Evolutionary conservation across 2,888 invertebrate genomes (phyloP).

Genomic region (Meta bourneti): DNA sequence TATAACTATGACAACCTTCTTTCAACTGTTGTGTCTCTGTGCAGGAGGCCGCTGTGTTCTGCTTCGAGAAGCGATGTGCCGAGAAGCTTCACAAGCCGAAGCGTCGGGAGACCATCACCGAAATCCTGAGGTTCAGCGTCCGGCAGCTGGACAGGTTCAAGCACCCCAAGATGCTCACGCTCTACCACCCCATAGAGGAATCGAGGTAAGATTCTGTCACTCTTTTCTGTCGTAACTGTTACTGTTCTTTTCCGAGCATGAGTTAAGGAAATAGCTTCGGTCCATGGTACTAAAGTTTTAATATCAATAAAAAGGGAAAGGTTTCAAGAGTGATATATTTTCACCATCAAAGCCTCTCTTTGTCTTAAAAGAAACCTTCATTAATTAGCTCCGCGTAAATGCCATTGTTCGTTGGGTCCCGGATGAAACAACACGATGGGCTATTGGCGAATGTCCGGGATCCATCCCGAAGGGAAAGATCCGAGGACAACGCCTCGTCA

Average conservation of each 20-base stretch:
- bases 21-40: background rate
- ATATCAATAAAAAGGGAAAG: background rate
- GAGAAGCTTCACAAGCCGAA: constrained; percentile 96
- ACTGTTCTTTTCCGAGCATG: background rate
- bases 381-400: too few species aligned
- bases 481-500: too few species aligned
- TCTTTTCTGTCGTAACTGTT: background rate
- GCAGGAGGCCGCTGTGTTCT: constrained; percentile 95
- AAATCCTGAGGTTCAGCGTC: constrained; percentile 90
- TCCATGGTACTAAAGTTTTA: too few species aligned
- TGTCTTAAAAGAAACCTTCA: too few species aligned
- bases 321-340: background rate
- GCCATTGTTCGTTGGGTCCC: too few species aligned
- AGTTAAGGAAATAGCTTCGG: background rate
- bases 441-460: too few species aligned
- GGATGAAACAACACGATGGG: too few species aligned
- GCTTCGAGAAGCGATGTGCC: constrained; percentile 94
- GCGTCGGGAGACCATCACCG: constrained; percentile 93
- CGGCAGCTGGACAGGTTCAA: constrained; percentile 89
- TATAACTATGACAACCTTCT: background rate
- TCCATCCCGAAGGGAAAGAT: too few species aligned
- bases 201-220: constrained; percentile 80
- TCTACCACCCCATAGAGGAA: constrained; percentile 82
- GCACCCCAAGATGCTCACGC: constrained; percentile 89
- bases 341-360: too few species aligned